Conservation (phyloP, 2,113 vertebrate genomes). For the Periophthalmus modestus region DNA sequence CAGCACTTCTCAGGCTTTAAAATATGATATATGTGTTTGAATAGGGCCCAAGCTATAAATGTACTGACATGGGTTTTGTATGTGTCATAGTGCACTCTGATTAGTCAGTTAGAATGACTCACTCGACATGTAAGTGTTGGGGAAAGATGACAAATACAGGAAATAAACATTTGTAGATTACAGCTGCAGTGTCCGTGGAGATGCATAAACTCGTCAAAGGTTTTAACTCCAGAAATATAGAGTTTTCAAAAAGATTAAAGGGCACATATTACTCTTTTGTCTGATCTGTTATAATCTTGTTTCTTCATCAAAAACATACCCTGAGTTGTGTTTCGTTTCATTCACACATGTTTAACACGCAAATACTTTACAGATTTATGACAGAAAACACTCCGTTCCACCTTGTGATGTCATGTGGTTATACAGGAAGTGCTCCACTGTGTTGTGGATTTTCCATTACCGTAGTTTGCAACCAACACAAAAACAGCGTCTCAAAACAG, state of each 20-base stretch:
- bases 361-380: too few species aligned
- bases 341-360: too few species aligned
- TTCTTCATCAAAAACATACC: too few species aligned
- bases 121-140: neutral
- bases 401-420: too few species aligned
- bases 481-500: too few species aligned
- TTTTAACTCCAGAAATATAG: neutral
- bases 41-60: neutral
- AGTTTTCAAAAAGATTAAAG: neutral
- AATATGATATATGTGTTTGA: constrained; percentile 22
- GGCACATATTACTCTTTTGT: too few species aligned
- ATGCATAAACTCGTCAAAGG: neutral
- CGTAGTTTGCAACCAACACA: too few species aligned
- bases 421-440: too few species aligned
- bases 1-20: constrained; percentile 37
- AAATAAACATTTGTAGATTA: neutral
- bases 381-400: too few species aligned
- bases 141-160: neutral
- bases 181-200: neutral
- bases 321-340: too few species aligned
- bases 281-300: too few species aligned
- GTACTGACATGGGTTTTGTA: constrained; percentile 5
- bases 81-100: constrained; percentile 16
- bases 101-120: constrained; percentile 19
- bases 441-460: too few species aligned